Evolutionary conservation across 2,888 invertebrate species (phyloP).

Genomic region (Oscheius sp.): DNA sequence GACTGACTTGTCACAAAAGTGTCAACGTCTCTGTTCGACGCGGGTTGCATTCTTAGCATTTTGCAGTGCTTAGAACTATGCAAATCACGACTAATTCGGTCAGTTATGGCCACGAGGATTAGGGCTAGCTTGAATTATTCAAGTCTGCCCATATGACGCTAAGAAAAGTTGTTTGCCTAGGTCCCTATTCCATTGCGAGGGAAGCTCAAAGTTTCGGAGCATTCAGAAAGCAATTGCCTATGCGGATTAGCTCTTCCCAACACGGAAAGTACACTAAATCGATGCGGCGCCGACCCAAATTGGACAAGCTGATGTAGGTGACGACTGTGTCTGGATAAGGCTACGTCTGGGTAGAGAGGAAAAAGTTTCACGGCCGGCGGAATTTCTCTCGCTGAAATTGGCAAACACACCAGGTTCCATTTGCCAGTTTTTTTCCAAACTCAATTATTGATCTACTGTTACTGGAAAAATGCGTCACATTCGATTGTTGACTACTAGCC

Average conservation of each 20-base stretch:
- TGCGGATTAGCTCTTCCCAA: background rate
- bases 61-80: too few species aligned
- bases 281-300: conserved; percentile 14
- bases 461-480: too few species aligned
- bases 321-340: conserved; percentile 1
- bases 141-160: too few species aligned
- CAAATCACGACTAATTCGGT: background rate
- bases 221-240: background rate
- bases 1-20: background rate
- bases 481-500: too few species aligned
- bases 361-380: conserved; percentile 4
- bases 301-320: conserved; percentile 27
- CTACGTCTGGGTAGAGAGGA: background rate
- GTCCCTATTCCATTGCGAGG: too few species aligned
- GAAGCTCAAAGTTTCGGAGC: too few species aligned
- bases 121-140: conserved; percentile 21
- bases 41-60: background rate
- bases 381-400: conserved; percentile 17
- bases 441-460: too few species aligned
- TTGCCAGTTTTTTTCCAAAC: background rate
- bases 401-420: conserved; percentile 6
- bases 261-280: conserved; percentile 1
- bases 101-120: conserved; percentile 14
- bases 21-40: background rate
- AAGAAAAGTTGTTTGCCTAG: too few species aligned